These are phyloP conservation scores for Chiroxiphia lanceolata DNA, from an alignment of 2,797 vertebrate genomes.

Conservation along the genomic window DNA sequence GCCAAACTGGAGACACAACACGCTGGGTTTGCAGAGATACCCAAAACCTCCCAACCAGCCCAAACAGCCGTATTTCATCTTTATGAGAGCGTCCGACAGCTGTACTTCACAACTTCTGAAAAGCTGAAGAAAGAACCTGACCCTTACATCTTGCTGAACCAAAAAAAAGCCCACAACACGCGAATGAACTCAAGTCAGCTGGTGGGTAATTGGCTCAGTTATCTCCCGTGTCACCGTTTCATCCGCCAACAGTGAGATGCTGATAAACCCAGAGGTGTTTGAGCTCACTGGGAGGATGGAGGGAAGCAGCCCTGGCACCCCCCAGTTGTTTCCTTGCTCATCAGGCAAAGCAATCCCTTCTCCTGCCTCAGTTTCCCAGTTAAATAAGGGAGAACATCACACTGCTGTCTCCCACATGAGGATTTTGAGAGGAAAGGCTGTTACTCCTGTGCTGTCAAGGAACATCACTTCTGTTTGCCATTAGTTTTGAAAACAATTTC, in stretches of 20 bases:
- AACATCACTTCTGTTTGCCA: fast-evolving
- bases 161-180: neutral
- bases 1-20: neutral
- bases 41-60: neutral
- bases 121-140: neutral
- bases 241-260: neutral
- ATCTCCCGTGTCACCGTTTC: neutral
- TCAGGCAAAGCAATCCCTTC: neutral
- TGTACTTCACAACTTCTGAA: slow-evolving; percentile 1
- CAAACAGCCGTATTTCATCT: neutral
- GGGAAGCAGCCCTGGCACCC: neutral
- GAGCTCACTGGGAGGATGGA: neutral
- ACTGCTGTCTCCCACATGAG: fast-evolving
- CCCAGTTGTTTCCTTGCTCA: fast-evolving
- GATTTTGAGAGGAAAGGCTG: neutral
- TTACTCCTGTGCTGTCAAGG: fast-evolving
- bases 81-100: neutral
- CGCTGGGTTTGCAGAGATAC: neutral
- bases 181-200: neutral
- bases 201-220: neutral
- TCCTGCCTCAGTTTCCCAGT: slow-evolving; percentile 3
- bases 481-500: neutral
- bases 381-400: neutral
- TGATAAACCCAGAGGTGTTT: neutral
- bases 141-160: neutral